These are phyloP conservation scores for Ochlodes sylvanus DNA, from an alignment of 2,888 invertebrate species.

Conservation along the genomic window DNA sequence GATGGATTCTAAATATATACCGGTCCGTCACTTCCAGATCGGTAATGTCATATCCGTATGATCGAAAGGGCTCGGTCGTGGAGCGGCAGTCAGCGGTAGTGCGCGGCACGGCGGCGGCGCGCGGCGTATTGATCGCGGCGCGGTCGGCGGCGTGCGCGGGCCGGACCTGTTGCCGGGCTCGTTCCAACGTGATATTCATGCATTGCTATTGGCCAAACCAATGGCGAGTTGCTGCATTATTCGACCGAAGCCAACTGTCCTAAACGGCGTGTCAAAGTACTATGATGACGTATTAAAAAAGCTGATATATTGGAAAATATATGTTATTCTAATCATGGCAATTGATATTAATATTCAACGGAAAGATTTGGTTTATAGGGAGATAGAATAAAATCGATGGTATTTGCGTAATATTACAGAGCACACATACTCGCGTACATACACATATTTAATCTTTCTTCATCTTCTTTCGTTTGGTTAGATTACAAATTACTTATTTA, in stretches of 20 bases:
- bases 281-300: neutral
- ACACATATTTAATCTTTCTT: too few relatives aligned
- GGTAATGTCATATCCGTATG: slow-evolving; percentile 6
- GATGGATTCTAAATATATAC: slow-evolving; percentile 4
- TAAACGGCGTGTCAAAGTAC: neutral
- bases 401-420: too few relatives aligned
- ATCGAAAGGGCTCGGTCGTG: slow-evolving; percentile 45
- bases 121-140: slow-evolving; percentile 73
- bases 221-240: slow-evolving; percentile 26
- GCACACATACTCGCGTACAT: too few relatives aligned
- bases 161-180: slow-evolving; percentile 82
- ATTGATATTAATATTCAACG: too few relatives aligned
- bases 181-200: slow-evolving; percentile 52
- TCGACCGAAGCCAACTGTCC: neutral
- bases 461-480: too few relatives aligned
- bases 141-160: slow-evolving; percentile 41
- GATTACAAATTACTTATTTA: too few relatives aligned
- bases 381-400: too few relatives aligned
- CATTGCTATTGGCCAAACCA: slow-evolving; percentile 45
- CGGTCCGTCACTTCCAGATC: neutral
- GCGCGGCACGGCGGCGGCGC: slow-evolving; percentile 61
- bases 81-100: slow-evolving; percentile 54
- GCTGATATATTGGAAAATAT: too few relatives aligned
- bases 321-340: too few relatives aligned
- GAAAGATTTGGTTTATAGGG: too few relatives aligned